Base-by-base conservation (phyloP, 2,888 invertebrate species). In the Troglohyphantes excavatus region DNA sequence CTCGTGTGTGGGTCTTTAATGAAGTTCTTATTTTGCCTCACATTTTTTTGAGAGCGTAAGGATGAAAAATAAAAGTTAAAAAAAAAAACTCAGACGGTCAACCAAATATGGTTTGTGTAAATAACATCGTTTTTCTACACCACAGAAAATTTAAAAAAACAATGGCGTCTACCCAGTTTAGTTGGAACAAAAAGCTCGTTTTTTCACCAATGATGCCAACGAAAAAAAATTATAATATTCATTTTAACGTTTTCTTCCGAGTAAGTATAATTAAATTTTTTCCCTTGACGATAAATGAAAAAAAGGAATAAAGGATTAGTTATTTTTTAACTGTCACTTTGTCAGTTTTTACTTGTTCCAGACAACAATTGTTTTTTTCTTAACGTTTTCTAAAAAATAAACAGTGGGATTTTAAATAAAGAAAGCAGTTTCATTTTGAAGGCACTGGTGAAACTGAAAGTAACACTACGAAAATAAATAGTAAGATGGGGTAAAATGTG, bases 71-170 rank as follows among this genome's bases (percentile, higher is more conserved):
- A 39, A 70, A 70, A 21, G 23, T 33, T 61, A n/a, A 67, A 67
- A 68, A n/a, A 68, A 53, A 68, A 46, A 26, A 2, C 27, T 39
- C 27, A 26, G 70, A 72, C 61, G 59, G 73, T 73, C 83, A 83
- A 73, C 72, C 73, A 63, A 83, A 83, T 73, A 83, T 83, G 73
- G 72, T 83, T 83, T 83, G 73, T 73, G 83, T 43, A 73, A 83
- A 83, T 73, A 83, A 83, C 83, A 83, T 72, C 73, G 70, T 83
- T 83, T 83, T 83, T 73, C 65, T 26, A 43, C n/a, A 13, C 46
- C 61, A 2, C 43, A 63, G 63, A 65, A 63, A 21, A 39, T 83
- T 23, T 33, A 65, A 63, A 72, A 53, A 17, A 53, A n/a, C 33
- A n/a, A 6, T 33, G 5, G 53, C 53, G 17, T n/a, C 33, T 33